Evolutionary conservation across 2,113 vertebrate species (phyloP), one percentile per base, ranked within the genome.

Genomic region (Dolichotis patagonum): DNA sequence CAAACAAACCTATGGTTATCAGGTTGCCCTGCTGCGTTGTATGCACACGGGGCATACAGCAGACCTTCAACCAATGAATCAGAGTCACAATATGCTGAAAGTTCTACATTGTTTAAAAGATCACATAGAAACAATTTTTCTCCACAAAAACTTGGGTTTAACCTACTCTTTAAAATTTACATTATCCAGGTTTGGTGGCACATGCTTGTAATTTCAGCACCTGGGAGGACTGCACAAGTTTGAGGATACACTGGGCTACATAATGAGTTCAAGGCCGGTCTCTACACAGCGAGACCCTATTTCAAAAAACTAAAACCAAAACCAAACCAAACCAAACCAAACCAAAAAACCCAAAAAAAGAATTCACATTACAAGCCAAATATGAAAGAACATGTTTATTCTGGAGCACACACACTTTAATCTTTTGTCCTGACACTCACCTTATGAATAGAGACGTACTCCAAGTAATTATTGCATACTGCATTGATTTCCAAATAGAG

Each of bases 331-430:
- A 62, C 9, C 60, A 28, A 62, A 60, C 16, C 4, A 65, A 32
- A 32, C 32, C 63, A 52, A 52, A 52, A 52, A 52, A 14, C 52
- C 52, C 52, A 54, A n/a, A 69, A 67, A 38, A 69, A 56, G 41
- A 94, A 77, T 85, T 93, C 83, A 84, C 86, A 73, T 60, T 81
- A 62, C 13, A 85, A 94, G 58, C 49, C 30, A 87, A 80, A 80
- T 91, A 67, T 43, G 28, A 91, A 85, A 58, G 63, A 58, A 80
- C 58, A 1, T 35, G 7, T 65, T 91, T 85, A 11, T 71, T 65
- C 38, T 93, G 35, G 49, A 60, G 32, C 28, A 82, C 7, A 60
- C 22, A 60, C 7, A 56, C 7, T 17, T 81, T 85, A 75, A 60
- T 32, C 69, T 49, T 38, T 28, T 63, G 30, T 89, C 84, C 38